A percentile compares a stretch with the other conserved stretches of the same genome.
These are phyloP conservation scores for Cephus cinctus DNA, from an alignment of 1,140 invertebrate genomes.

Conservation along the genomic window DNA sequence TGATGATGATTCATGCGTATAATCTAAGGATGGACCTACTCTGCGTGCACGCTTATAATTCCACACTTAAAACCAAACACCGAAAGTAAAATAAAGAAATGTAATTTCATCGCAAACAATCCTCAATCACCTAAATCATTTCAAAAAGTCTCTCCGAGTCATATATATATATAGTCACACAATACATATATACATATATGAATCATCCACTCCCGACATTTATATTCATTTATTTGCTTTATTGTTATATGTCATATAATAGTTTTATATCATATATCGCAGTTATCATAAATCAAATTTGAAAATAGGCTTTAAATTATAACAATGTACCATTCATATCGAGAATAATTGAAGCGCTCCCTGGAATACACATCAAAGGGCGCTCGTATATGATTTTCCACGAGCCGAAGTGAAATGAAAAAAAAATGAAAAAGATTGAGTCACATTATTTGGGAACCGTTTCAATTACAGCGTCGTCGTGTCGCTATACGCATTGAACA, in stretches of 20 bases:
- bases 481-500: slow-evolving; percentile 44
- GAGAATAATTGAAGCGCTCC: slow-evolving; percentile 45
- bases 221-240: slow-evolving; percentile 48
- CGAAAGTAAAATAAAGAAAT: too few relatives aligned
- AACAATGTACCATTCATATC: slow-evolving; percentile 42
- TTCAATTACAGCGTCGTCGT: slow-evolving; percentile 39
- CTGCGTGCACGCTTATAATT: too few relatives aligned
- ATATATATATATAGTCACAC: too few relatives aligned
- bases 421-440: background rate
- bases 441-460: slow-evolving; percentile 29
- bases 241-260: slow-evolving; percentile 51
- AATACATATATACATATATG: too few relatives aligned
- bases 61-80: too few relatives aligned
- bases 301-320: slow-evolving; percentile 51
- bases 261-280: slow-evolving; percentile 49
- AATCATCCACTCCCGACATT: too few relatives aligned
- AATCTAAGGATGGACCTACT: too few relatives aligned
- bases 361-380: slow-evolving; percentile 41
- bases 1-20: too few relatives aligned
- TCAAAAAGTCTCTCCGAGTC: too few relatives aligned
- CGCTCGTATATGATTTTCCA: slow-evolving; percentile 31
- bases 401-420: slow-evolving; percentile 31
- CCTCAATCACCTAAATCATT: too few relatives aligned
- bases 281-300: slow-evolving; percentile 51
- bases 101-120: too few relatives aligned